phyloP scores from a whole-genome alignment of 2,888 invertebrate genomes.

The Acleris literana region DNA sequence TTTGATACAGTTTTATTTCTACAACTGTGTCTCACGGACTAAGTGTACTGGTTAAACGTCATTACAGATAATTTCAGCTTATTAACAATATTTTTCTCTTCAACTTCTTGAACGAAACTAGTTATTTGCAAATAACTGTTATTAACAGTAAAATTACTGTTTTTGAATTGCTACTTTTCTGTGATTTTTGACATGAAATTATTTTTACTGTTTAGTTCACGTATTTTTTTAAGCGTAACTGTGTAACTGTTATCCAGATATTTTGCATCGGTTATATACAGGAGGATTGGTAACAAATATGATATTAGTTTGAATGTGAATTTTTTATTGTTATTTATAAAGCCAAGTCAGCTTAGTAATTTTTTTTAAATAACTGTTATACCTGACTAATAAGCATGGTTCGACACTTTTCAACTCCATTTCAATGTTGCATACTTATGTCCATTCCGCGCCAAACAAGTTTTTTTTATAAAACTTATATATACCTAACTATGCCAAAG shows the following conservation, averaged over 20 bases:
- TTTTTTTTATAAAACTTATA: too few species aligned
- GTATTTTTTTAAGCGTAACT: neutral
- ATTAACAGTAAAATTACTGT: slow-evolving; percentile 12
- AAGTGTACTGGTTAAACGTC: slow-evolving; percentile 1
- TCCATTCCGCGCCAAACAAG: too few species aligned
- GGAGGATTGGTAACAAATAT: too few species aligned
- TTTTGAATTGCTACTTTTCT: slow-evolving; percentile 9
- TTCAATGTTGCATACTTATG: too few species aligned
- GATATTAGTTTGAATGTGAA: too few species aligned
- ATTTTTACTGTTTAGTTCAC: neutral
- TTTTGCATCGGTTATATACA: neutral
- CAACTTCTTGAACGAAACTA: slow-evolving; percentile 3
- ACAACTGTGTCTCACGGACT: neutral
- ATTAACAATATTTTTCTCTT: slow-evolving; percentile 31
- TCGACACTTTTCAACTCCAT: too few species aligned
- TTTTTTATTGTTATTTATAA: too few species aligned
- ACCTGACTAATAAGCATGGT: too few species aligned
- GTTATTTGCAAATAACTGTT: slow-evolving; percentile 21
- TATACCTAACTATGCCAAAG: too few species aligned
- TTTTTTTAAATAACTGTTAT: too few species aligned
- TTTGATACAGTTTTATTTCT: neutral
- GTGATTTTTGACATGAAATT: slow-evolving; percentile 19
- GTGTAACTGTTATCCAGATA: neutral
- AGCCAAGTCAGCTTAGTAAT: too few species aligned
- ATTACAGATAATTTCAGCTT: slow-evolving; percentile 30